Conservation (phyloP, 2,113 vertebrate genomes). For the Zeus faber region DNA sequence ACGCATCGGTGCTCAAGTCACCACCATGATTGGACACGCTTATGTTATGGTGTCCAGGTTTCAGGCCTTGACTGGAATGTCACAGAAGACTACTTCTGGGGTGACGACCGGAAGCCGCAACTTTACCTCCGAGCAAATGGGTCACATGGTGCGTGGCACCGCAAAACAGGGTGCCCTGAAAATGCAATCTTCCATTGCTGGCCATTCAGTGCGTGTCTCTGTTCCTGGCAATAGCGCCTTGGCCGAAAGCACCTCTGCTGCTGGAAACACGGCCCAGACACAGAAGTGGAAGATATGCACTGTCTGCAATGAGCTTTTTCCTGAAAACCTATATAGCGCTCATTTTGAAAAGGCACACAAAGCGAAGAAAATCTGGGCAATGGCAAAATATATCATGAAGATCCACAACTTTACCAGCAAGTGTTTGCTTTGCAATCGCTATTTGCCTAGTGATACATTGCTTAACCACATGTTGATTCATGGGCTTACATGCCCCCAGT, state of each 20-base stretch:
- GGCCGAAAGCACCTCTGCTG: slow-evolving; percentile 41
- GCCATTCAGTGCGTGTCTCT: slow-evolving; percentile 74
- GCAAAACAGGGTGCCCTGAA: slow-evolving; percentile 84
- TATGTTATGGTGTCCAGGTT: slow-evolving; percentile 84
- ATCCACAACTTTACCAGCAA: slow-evolving; percentile 99
- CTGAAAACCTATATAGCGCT: slow-evolving; percentile 92
- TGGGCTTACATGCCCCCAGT: slow-evolving; percentile 93
- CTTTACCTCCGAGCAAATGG: slow-evolving; percentile 78
- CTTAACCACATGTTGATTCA: slow-evolving; percentile 98
- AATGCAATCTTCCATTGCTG: slow-evolving; percentile 57
- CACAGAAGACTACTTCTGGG: slow-evolving; percentile 74
- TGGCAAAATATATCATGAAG: slow-evolving; percentile 98
- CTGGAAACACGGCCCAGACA: slow-evolving; percentile 81
- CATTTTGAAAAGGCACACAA: slow-evolving; percentile 98
- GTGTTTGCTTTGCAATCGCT: slow-evolving; percentile 97
- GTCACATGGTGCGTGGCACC: slow-evolving; percentile 86
- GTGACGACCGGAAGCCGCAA: slow-evolving; percentile 75
- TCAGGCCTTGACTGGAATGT: slow-evolving; percentile 77
- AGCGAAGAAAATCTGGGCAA: slow-evolving; percentile 92
- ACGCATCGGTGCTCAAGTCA: slow-evolving; percentile 93
- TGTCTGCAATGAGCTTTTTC: slow-evolving; percentile 97
- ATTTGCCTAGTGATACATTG: slow-evolving; percentile 92
- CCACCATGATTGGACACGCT: slow-evolving; percentile 96
- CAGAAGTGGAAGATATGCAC: slow-evolving; percentile 99
- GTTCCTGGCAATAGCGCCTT: slow-evolving; percentile 65